Evolutionary conservation across 2,888 invertebrate genomes (phyloP), one percentile per base, ranked within the genome.

Genomic region (Drosophila yooni): DNA sequence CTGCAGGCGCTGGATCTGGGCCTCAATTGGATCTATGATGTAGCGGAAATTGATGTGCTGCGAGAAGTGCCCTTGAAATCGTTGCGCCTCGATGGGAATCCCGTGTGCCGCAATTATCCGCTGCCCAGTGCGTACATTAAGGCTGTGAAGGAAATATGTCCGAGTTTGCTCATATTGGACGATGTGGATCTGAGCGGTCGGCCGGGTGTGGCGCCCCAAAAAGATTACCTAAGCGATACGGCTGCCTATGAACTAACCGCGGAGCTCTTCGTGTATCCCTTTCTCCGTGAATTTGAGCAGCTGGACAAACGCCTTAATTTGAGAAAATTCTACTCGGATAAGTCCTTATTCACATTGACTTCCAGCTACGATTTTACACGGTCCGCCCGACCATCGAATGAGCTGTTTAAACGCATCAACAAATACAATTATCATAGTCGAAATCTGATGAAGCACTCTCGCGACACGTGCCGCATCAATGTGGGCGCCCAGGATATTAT

Each of bases 1-100:
- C 74, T 92, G 48, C 88, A 88, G 43, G 92, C 91, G 1, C 60
- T 92, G n/a, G 92, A 92, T 64, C 75, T 92, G 50, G 78, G 90
- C 3, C 81, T 85, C 36, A 92, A 92, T 68, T 91, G 91, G 91
- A 84, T 92, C 21, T 76, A 86, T 21, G 81, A 88, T 15, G 74
- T 92, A 29, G 52, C 81, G 31, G 81, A 83, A 13, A 82, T 92
- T 11, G 78, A 81, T 54, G 81, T 88, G 7, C 60, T 92, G 1
- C 81, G 85, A 11, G 76, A 79, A 21, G 71, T 93, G 15, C 86
- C 85, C 0, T 65, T 92, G 5, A 92, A 88, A 60, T 88, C 92
- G 0, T 66, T 92, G 58, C 74, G 82, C 0, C 69, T 92, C 8
- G 87, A 91, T 64, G 92, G 92, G 0, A 92, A 92, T 86, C 92